Base-by-base conservation (phyloP, 2,113 vertebrate species). In the Seriola quinqueradiata region DNA sequence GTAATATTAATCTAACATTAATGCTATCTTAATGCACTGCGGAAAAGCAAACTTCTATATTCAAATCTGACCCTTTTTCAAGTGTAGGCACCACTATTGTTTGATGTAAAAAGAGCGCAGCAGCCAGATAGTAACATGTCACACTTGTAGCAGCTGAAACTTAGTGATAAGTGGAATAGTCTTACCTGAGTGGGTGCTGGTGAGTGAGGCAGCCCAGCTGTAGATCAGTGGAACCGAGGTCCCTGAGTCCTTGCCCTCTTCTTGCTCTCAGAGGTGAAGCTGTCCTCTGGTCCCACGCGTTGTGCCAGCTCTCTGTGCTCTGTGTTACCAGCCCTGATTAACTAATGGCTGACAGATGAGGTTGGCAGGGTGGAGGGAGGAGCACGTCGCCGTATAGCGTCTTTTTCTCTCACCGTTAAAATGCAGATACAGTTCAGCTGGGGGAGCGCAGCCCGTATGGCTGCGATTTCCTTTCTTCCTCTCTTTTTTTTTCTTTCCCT, bases 401-500 rank as follows among this genome's bases (percentile, higher is more conserved):
- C 54, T 79, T 80, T 38, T 71, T 85, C 83, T 87, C 86, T 90
- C 89, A 76, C 88, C 72, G 71, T 66, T 64, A 55, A 77, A 87
- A 81, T 59, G 86, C 32, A 50, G 8, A 91, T 83, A 82, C 82
- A 73, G 71, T 88, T 91, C 91, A 92, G 84, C 83, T 74, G 77
- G 66, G 75, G 79, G 40, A 89, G 66, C 74, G 19, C 8, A 88
- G 77, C 46, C 42, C 79, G 64, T 93, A 94, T 87, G 88, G 92
- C 90, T 92, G 89, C 69, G 84, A 90, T 94, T 94, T 95, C 82
- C 86, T 89, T 92, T 83, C 85, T 87, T 89, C 81, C 75, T 91
- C 81, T 59, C 67, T 70, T 77, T 83, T 85, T 65, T 74, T 81
- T 84, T 83, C 65, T 21, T 4, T 28, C n/a, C 32, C 17, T 65